phyloP scores from a whole-genome alignment of 2,797 vertebrate genomes.

The Coreius guichenoti region DNA sequence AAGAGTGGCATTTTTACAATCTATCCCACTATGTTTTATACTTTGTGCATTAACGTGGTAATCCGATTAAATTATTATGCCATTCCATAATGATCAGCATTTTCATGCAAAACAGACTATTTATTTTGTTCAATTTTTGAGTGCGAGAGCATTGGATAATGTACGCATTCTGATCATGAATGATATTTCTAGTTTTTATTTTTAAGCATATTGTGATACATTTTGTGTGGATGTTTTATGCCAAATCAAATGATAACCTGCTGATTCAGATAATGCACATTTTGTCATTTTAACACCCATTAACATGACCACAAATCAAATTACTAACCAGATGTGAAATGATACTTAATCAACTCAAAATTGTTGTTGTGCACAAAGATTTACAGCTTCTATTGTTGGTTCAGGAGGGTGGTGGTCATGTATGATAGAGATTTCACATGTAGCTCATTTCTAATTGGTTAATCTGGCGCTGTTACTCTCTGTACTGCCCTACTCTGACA shows the following conservation, averaged over 20 bases:
- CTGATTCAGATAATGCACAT: neutral
- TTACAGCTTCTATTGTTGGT: conserved; percentile 5
- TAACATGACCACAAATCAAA: neutral
- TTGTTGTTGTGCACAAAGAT: neutral
- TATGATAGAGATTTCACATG: conserved; percentile 3
- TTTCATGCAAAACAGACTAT: neutral
- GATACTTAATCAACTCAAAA: neutral
- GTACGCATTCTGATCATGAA: neutral
- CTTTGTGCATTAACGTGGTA: neutral
- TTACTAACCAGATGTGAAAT: neutral
- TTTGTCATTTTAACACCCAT: neutral
- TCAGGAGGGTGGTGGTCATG: conserved; percentile 19
- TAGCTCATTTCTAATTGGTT: conserved; percentile 10
- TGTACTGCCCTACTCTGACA: neutral
- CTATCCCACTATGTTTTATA: neutral
- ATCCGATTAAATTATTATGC: neutral
- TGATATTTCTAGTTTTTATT: neutral
- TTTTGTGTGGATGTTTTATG: neutral
- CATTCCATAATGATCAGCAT: neutral
- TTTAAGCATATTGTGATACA: neutral
- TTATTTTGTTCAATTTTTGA: neutral
- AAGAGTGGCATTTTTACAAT: neutral
- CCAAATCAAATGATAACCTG: conserved; percentile 7
- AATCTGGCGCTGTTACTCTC: neutral
- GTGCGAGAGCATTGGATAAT: no score